Percentiles rank a stretch among this genome's conserved stretches.
These are phyloP conservation scores for Spinibarbus caldwelli DNA, from an alignment of 2,797 vertebrate species.

Conservation along the genomic window DNA sequence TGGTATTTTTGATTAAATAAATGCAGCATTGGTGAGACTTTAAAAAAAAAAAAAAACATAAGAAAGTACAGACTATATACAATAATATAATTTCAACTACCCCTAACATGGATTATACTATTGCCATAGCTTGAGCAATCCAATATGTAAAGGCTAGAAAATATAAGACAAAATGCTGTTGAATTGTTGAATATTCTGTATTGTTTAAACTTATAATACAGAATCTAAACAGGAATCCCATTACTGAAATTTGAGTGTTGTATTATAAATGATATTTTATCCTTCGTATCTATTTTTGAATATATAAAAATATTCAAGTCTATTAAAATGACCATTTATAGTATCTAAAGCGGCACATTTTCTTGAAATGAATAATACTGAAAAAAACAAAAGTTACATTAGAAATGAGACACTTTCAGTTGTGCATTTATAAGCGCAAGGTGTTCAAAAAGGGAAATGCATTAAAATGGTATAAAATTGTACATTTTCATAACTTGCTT, in stretches of 20 bases:
- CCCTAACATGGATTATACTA: neutral
- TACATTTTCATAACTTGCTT: too few relatives aligned
- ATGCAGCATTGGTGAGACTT: too few relatives aligned
- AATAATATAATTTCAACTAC: neutral
- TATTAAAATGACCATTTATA: neutral
- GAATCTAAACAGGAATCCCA: neutral
- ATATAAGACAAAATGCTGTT: neutral
- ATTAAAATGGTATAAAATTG: too few relatives aligned
- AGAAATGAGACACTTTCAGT: neutral
- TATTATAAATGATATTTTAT: neutral
- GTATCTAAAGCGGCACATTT: neutral
- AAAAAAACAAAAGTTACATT: neutral
- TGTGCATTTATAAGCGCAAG: neutral
- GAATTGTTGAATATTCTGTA: neutral
- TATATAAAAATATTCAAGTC: neutral
- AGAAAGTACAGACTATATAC: too few relatives aligned
- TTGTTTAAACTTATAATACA: neutral
- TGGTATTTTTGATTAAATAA: too few relatives aligned
- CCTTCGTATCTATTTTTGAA: neutral
- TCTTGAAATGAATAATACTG: neutral
- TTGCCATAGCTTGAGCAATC: neutral
- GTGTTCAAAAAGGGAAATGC: too few relatives aligned
- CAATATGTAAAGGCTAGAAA: neutral
- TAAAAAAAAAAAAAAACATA: too few relatives aligned
- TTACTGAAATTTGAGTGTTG: neutral